phyloP scores from a whole-genome alignment of 2,113 vertebrate genomes.

The Meriones unguiculatus region DNA sequence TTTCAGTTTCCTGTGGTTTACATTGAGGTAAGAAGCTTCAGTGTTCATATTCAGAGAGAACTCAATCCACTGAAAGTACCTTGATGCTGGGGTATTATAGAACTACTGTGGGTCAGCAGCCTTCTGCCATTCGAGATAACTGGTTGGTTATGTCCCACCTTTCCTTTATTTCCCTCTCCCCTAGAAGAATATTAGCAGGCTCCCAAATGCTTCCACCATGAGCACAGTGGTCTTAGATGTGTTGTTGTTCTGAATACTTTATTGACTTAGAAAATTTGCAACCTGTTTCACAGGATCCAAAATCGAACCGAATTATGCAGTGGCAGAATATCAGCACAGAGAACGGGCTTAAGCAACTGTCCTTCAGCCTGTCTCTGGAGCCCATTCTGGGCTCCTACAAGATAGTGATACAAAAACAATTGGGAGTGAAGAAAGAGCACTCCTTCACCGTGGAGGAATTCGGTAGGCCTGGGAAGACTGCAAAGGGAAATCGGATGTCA shows the following conservation, averaged over 20 bases:
- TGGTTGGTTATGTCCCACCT: background rate
- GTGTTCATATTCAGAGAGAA: background rate
- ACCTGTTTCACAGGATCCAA: constrained; percentile 79
- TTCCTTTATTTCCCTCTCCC: background rate
- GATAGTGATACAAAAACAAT: constrained; percentile 68
- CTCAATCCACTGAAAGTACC: background rate
- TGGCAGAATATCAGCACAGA: constrained; percentile 77
- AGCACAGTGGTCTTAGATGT: background rate
- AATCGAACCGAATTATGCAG: constrained; percentile 83
- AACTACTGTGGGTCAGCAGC: background rate
- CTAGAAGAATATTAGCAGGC: background rate
- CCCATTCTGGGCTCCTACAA: constrained; percentile 83
- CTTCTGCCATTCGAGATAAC: background rate
- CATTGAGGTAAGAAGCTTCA: constrained; percentile 37
- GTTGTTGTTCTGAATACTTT: background rate
- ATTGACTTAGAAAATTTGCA: background rate
- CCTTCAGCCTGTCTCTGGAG: constrained; percentile 84
- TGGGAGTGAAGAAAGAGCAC: constrained; percentile 26
- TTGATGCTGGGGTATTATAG: background rate
- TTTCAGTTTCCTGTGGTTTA: constrained; percentile 23
- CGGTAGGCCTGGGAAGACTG: constrained; percentile 73
- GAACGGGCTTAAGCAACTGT: constrained; percentile 80
- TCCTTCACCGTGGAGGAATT: constrained; percentile 84
- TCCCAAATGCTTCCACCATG: background rate
- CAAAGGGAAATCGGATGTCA: background rate